Conservation (phyloP, 2,113 vertebrate species). For the Oceanites oceanicus region DNA sequence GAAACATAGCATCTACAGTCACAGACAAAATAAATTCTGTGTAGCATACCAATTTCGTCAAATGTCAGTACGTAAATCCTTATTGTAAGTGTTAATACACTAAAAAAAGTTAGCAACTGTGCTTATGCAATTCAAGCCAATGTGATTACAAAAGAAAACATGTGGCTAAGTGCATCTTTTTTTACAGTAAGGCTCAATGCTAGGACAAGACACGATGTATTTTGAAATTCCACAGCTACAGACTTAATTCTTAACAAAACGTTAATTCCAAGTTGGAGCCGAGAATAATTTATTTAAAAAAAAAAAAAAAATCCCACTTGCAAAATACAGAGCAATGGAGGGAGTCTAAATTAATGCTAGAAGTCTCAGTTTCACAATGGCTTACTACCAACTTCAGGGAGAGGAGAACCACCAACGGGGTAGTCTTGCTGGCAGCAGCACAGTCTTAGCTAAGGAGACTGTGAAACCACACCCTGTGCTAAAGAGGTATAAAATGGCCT, state of each 20-base stretch:
- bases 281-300: neutral
- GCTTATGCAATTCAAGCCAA: neutral
- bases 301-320: neutral
- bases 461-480: neutral
- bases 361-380: neutral
- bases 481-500: neutral
- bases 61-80: neutral
- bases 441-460: neutral
- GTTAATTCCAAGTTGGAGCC: neutral
- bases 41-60: neutral
- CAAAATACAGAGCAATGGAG: neutral
- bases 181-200: neutral
- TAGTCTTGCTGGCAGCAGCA: neutral
- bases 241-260: neutral
- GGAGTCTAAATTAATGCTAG: neutral
- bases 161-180: neutral
- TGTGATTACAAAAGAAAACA: neutral
- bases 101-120: neutral
- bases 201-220: neutral
- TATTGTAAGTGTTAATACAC: neutral
- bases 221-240: neutral
- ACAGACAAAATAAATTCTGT: neutral
- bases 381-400: neutral
- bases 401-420: neutral
- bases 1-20: neutral